Evolutionary conservation across 53 echinoderm and acorn worm genomes (phyloP).

Genomic region (Antedon mediterranea): DNA sequence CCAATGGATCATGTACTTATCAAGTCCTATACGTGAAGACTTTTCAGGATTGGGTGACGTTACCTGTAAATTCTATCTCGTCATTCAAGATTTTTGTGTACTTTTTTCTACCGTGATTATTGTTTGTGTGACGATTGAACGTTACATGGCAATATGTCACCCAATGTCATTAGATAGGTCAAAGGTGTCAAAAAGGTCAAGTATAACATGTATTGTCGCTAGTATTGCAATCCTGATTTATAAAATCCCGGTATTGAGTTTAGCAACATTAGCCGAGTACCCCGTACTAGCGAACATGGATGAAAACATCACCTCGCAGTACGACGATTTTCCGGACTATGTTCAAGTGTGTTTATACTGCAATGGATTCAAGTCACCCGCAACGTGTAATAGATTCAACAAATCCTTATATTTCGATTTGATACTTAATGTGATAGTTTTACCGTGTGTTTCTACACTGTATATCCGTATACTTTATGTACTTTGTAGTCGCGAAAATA

Average conservation of each 20-base stretch:
- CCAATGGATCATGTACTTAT: slow-evolving; percentile 33
- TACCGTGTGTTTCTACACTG: slow-evolving; percentile 4
- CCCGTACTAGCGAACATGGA: background rate
- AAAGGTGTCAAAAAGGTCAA: slow-evolving; percentile 59
- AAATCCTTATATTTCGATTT: slow-evolving; percentile 63
- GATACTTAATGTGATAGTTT: slow-evolving; percentile 23
- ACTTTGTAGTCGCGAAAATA: slow-evolving; percentile 47
- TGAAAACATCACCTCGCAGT: background rate
- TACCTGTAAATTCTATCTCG: slow-evolving; percentile 31
- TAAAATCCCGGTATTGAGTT: slow-evolving; percentile 68
- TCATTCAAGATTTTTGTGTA: slow-evolving; percentile 42
- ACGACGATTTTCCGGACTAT: slow-evolving; percentile 16
- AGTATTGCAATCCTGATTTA: slow-evolving; percentile 63
- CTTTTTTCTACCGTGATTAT: slow-evolving; percentile 72
- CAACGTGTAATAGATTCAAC: slow-evolving; percentile 23
- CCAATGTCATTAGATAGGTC: slow-evolving; percentile 72
- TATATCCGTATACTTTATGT: slow-evolving; percentile 58
- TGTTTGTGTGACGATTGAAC: slow-evolving; percentile 73
- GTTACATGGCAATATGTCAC: slow-evolving; percentile 82
- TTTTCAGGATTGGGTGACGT: background rate
- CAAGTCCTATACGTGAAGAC: background rate
- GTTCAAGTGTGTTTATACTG: slow-evolving; percentile 41
- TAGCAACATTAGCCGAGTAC: slow-evolving; percentile 24
- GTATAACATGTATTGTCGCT: slow-evolving; percentile 41
- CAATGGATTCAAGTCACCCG: background rate